phyloP scores from a whole-genome alignment of 2,113 vertebrate species.

The Calyptomena viridis region DNA sequence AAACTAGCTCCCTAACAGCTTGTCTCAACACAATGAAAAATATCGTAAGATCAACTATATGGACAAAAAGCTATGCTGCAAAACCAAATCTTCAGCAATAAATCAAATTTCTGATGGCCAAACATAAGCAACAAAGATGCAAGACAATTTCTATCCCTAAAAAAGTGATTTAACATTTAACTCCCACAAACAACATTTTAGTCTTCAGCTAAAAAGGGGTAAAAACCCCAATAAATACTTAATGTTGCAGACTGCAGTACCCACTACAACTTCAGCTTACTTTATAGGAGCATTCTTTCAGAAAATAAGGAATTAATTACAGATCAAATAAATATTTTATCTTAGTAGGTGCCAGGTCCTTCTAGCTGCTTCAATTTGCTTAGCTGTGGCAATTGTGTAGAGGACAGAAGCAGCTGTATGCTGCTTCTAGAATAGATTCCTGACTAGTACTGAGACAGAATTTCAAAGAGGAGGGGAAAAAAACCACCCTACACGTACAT shows the following conservation, averaged over 20 bases:
- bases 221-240: background rate
- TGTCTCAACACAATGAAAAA: background rate
- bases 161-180: background rate
- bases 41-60: accelerated
- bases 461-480: background rate
- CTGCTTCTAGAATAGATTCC: background rate
- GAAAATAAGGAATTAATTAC: background rate
- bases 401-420: background rate
- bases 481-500: background rate
- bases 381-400: background rate
- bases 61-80: background rate
- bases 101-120: background rate
- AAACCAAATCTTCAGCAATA: background rate
- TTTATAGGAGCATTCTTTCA: background rate
- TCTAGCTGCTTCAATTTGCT: background rate
- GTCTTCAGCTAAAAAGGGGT: background rate
- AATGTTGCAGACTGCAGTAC: background rate
- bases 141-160: background rate
- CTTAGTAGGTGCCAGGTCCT: background rate
- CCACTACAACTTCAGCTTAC: background rate
- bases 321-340: background rate
- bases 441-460: accelerated
- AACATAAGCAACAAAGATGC: background rate
- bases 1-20: background rate
- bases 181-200: background rate